Percentiles rank a stretch among this genome's conserved stretches.
phyloP scores from a whole-genome alignment of 2,797 vertebrate species.

The Erpetoichthys calabaricus region DNA sequence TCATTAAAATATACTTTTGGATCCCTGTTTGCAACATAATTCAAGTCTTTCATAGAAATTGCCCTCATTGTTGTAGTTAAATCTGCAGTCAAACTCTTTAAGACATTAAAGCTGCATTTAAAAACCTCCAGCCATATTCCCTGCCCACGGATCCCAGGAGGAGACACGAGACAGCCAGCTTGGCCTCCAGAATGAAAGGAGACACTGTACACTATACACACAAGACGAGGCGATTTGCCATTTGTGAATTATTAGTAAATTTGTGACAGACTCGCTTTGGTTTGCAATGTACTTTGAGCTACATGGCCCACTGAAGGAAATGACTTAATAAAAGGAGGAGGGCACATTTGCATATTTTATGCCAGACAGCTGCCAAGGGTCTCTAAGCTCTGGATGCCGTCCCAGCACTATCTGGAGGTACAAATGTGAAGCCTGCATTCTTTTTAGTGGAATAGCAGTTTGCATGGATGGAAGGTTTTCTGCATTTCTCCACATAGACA shows the following conservation, averaged over 20 bases:
- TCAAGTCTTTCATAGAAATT: too few relatives aligned
- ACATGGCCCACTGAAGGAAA: neutral
- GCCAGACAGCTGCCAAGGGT: constrained; percentile 7
- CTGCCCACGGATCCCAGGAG: too few relatives aligned
- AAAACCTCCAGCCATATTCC: too few relatives aligned
- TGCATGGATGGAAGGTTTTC: neutral
- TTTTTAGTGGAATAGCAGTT: neutral
- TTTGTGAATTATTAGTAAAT: neutral
- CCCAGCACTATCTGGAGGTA: constrained; percentile 3
- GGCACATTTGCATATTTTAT: neutral
- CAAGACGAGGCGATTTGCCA: neutral
- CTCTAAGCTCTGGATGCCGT: constrained; percentile 11
- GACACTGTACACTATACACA: too few relatives aligned
- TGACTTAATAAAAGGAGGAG: neutral
- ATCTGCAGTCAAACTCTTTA: too few relatives aligned
- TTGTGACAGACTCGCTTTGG: neutral
- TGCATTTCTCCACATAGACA: constrained; percentile 22
- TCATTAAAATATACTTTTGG: too few relatives aligned
- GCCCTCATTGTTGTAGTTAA: too few relatives aligned
- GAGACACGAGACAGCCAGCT: too few relatives aligned
- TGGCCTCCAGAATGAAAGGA: too few relatives aligned
- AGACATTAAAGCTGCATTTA: too few relatives aligned
- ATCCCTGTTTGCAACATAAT: too few relatives aligned
- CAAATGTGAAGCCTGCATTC: constrained; percentile 1
- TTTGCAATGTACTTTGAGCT: neutral